A percentile compares a stretch with the other conserved stretches of the same genome.
Conservation (phyloP, 1,140 invertebrate genomes). For the Macrotrachela quadricornifera region DNA sequence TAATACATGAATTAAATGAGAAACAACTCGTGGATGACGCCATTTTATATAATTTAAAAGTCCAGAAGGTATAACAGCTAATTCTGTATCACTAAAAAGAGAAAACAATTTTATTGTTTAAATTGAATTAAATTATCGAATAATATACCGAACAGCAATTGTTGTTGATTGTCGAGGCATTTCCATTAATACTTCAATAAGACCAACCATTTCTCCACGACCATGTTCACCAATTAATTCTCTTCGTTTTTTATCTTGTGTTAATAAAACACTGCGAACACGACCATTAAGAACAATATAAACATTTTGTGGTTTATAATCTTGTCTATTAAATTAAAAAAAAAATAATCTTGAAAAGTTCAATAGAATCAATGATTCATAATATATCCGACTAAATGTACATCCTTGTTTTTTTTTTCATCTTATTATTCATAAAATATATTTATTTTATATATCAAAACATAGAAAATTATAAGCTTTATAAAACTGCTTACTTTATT, state of each 20-base stretch:
- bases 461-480: too few species aligned
- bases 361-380: too few species aligned
- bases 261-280: conserved; percentile 67
- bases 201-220: conserved; percentile 84
- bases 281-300: conserved; percentile 92
- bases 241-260: conserved; percentile 63
- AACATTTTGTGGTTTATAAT: conserved; percentile 76
- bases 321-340: conserved; percentile 46
- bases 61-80: conserved; percentile 86
- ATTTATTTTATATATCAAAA: too few species aligned
- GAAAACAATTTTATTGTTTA: too few species aligned
- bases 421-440: too few species aligned
- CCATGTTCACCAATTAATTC: conserved; percentile 90
- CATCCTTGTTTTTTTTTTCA: too few species aligned
- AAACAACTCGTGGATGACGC: conserved; percentile 71
- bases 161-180: conserved; percentile 81
- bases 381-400: too few species aligned
- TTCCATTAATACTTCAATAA: conserved; percentile 89
- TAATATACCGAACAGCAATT: conserved; percentile 54
- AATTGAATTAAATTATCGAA: too few species aligned
- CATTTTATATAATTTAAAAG: conserved; percentile 90
- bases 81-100: conserved; percentile 50
- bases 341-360: too few species aligned
- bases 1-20: conserved; percentile 71
- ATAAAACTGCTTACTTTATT: too few species aligned